Conservation (phyloP, 2,888 invertebrate species). For the Pseudococcus longispinus region DNA sequence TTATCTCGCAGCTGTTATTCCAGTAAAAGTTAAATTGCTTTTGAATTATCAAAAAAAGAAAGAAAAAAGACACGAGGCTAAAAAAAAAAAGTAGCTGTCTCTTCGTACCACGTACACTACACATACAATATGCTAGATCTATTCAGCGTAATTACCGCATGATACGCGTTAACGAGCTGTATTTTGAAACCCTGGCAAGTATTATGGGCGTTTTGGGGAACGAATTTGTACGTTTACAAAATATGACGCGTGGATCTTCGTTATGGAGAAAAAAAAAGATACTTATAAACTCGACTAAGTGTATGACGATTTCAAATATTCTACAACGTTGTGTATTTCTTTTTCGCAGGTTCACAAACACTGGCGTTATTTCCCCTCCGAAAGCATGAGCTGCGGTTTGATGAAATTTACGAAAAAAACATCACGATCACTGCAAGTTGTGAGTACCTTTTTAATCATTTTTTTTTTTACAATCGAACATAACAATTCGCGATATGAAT, state of each 20-base stretch:
- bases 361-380: conserved; percentile 14
- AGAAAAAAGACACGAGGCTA: background rate
- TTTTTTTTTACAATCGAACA: background rate
- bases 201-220: background rate
- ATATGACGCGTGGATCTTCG: no score
- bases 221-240: background rate
- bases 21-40: conserved; percentile 34
- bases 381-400: conserved; percentile 34
- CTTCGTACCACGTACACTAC: background rate
- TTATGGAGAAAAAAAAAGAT: background rate
- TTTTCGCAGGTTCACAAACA: background rate
- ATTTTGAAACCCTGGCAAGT: conserved; percentile 1
- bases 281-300: no score
- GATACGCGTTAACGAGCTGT: conserved; percentile 37
- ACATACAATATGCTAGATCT: background rate
- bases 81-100: conserved; percentile 17
- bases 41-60: conserved; percentile 42
- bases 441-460: background rate
- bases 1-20: conserved; percentile 37
- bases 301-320: no score
- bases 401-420: conserved; percentile 18
- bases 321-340: background rate
- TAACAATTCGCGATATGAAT: background rate
- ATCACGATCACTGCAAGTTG: conserved; percentile 19
- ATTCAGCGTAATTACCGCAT: conserved; percentile 24